phyloP scores from a whole-genome alignment of 2,888 invertebrate species.

The Zygogramma bicolorata region DNA sequence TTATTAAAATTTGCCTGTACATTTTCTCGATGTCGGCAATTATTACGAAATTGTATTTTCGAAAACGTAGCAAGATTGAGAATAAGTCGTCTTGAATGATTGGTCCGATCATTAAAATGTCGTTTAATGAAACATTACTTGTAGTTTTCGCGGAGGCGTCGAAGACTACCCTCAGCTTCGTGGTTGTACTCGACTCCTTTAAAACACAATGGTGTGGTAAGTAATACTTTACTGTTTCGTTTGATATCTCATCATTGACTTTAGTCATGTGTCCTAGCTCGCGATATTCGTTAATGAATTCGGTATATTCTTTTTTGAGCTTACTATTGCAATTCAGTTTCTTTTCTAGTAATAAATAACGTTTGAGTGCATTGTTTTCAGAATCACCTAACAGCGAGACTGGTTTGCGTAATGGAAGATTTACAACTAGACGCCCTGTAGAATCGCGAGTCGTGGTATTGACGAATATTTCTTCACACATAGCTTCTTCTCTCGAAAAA shows the following conservation, averaged over 20 bases:
- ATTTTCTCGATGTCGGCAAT: conserved; percentile 19
- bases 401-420: background rate
- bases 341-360: conserved; percentile 16
- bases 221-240: conserved; percentile 8
- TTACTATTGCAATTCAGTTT: conserved; percentile 14
- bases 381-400: background rate
- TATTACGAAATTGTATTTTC: conserved; percentile 13
- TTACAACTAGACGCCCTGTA: background rate
- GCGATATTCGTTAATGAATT: conserved; percentile 23
- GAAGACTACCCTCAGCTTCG: conserved; percentile 25
- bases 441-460: background rate
- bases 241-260: background rate
- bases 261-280: conserved; percentile 24
- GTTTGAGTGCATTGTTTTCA: background rate
- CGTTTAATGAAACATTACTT: conserved; percentile 21
- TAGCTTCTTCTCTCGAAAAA: background rate
- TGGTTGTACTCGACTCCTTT: conserved; percentile 25
- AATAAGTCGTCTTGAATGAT: no score
- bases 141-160: conserved; percentile 21
- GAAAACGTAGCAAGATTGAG: conserved; percentile 22
- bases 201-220: conserved; percentile 29
- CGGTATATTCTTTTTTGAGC: conserved; percentile 19
- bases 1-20: conserved; percentile 17
- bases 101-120: conserved; percentile 23
- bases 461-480: background rate